Conservation (phyloP, 2,888 invertebrate genomes). For the Andrena trimmerana region DNA sequence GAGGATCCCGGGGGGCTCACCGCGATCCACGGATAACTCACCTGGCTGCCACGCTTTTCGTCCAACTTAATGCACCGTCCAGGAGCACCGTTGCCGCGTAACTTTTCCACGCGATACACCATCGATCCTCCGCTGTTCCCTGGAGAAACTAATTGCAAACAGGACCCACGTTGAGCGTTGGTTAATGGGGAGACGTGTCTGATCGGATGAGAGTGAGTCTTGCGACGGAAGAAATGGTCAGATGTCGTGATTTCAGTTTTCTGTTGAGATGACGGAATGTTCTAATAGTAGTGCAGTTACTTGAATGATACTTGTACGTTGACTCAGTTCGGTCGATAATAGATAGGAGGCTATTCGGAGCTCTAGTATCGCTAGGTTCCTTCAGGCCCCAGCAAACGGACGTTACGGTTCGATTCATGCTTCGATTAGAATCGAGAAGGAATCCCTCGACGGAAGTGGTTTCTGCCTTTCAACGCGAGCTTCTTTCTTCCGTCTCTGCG, state of each 20-base stretch:
- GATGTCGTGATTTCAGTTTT: no score
- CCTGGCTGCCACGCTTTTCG: constrained; percentile 60
- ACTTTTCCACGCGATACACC: constrained; percentile 5
- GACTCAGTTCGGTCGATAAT: no score
- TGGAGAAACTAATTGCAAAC: neutral
- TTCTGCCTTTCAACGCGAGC: constrained; percentile 2
- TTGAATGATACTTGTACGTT: no score
- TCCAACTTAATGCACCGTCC: constrained; percentile 61
- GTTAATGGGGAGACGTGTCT: no score
- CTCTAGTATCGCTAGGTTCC: no score
- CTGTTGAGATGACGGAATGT: no score
- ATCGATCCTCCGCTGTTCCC: neutral
- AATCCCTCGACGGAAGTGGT: neutral
- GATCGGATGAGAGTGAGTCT: no score
- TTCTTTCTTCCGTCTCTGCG: neutral
- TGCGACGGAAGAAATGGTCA: no score
- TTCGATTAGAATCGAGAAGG: neutral
- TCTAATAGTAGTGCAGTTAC: no score
- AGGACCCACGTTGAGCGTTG: no score
- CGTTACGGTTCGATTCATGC: constrained; percentile 2
- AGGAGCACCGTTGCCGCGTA: constrained; percentile 6
- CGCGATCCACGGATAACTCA: constrained; percentile 72
- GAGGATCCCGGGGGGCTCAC: constrained; percentile 52
- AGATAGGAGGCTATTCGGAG: no score
- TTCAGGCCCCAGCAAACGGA: neutral